Evolutionary conservation across 1,140 invertebrate genomes (phyloP), one percentile per base, ranked within the genome.

Genomic region (Amphibalanus amphitrite): DNA sequence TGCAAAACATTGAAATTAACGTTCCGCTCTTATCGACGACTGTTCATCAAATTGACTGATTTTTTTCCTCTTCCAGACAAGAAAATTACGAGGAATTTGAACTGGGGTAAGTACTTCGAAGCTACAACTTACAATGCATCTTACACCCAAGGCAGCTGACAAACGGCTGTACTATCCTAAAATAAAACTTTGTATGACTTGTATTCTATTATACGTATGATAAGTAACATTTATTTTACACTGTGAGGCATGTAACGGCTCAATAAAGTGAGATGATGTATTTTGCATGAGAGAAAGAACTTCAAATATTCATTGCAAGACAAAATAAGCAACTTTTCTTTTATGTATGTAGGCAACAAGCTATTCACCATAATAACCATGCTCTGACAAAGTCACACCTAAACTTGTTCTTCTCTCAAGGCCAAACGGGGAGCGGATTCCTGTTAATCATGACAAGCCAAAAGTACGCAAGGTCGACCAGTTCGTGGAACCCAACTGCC

Each of bases 401-500:
- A n/a, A n/a, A n/a, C n/a, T n/a, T 6, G 38, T 38, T 38, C 17
- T 38, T 38, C 17, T 38, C 38, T 23, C 23, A 25, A 65, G 64
- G 6, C 64, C 64, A 25, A 65, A 65, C 26, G 64, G 64, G n/a
- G 64, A 65, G 64, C 64, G 64, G 10, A 65, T 65, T 65, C 64
- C 64, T 6, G 64, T 65, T 8, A 8, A 25, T 6, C 23, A n/a
- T 65, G 88, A 91, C 76, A 82, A 89, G 76, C 91, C 92, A 71
- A 89, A 90, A 20, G 84, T 91, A 73, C 85, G 91, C 72, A 89
- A 91, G 78, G 91, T 93, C 79, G 92, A 93, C 80, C 89, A 90
- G 79, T 93, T 93, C 79, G 85, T 91, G 75, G 86, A 86, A 74
- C 91, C 92, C 25, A 91, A 95, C 82, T 91, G 88, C 78, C 91